Percentiles rank a stretch among this genome's conserved stretches.
Evolutionary conservation across 2,888 invertebrate species (phyloP).

Genomic region (Melinopterus prodromus): DNA sequence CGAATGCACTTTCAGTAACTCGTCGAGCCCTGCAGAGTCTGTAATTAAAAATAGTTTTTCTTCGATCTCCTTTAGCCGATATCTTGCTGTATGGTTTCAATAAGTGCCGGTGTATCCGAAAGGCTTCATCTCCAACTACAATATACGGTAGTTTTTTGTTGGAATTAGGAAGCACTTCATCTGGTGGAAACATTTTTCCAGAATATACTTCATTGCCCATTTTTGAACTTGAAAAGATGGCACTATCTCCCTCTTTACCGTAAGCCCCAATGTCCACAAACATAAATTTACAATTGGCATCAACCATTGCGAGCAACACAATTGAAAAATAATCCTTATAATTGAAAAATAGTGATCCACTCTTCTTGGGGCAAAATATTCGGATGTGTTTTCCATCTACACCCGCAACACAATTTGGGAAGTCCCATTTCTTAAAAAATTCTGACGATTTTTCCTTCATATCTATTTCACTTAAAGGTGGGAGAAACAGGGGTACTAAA

Average conservation of each 20-base stretch:
- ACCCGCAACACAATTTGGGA: too few species aligned
- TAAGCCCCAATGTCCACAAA: constrained; percentile 12
- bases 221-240: constrained; percentile 7
- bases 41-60: constrained; percentile 13
- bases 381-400: too few species aligned
- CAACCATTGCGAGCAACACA: too few species aligned
- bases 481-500: background rate
- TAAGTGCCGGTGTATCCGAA: constrained; percentile 12
- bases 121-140: constrained; percentile 17
- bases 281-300: too few species aligned
- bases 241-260: constrained; percentile 11
- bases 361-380: too few species aligned
- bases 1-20: constrained; percentile 17
- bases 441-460: background rate
- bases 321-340: too few species aligned
- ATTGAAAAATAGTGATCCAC: too few species aligned
- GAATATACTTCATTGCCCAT: constrained; percentile 16
- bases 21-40: constrained; percentile 15
- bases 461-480: background rate
- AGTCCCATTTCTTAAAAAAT: too few species aligned
- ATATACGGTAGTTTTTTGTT: too few species aligned
- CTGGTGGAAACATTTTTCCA: constrained; percentile 6
- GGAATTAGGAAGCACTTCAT: constrained; percentile 14
- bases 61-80: background rate
- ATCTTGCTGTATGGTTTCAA: constrained; percentile 16